These are phyloP conservation scores for Edolisoma coerulescens DNA, from an alignment of 2,113 vertebrate species.

Conservation along the genomic window DNA sequence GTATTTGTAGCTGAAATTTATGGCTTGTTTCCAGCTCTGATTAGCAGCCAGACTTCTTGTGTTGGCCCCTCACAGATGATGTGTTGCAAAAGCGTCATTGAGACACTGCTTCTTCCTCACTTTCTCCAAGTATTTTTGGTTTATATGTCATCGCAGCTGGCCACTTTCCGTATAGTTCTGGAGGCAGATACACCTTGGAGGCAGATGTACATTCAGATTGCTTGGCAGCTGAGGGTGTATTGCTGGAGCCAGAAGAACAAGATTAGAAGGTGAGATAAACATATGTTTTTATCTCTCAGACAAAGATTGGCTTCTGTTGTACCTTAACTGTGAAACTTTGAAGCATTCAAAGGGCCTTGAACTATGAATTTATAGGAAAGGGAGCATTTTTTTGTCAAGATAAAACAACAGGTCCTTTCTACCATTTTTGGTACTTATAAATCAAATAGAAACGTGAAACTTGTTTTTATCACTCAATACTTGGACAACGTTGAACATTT, in stretches of 20 bases:
- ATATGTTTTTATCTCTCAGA: constrained; percentile 29
- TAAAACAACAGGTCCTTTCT: not conserved
- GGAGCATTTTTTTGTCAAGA: not conserved
- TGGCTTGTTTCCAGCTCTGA: constrained; percentile 26
- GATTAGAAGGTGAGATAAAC: constrained; percentile 54
- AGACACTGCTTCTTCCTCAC: not conserved
- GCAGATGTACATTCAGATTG: constrained; percentile 45
- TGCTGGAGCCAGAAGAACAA: constrained; percentile 35
- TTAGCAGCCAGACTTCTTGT: constrained; percentile 7
- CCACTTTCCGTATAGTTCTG: not conserved
- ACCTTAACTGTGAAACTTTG: not conserved
- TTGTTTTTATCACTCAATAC: not conserved
- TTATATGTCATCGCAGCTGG: constrained; percentile 47
- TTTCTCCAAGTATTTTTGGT: constrained; percentile 40
- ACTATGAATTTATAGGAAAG: not conserved
- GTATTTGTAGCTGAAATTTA: constrained; percentile 20
- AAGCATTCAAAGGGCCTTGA: not conserved
- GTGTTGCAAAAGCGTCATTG: not conserved
- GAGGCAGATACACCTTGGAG: constrained; percentile 37
- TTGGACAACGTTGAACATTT: not conserved
- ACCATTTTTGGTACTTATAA: not conserved
- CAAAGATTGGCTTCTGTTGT: constrained; percentile 6
- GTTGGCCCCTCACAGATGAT: constrained; percentile 27
- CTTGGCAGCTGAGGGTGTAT: constrained; percentile 22
- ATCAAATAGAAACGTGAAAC: not conserved